These are phyloP conservation scores for Seriola rivoliana DNA, from an alignment of 2,113 vertebrate genomes.

Conservation along the genomic window DNA sequence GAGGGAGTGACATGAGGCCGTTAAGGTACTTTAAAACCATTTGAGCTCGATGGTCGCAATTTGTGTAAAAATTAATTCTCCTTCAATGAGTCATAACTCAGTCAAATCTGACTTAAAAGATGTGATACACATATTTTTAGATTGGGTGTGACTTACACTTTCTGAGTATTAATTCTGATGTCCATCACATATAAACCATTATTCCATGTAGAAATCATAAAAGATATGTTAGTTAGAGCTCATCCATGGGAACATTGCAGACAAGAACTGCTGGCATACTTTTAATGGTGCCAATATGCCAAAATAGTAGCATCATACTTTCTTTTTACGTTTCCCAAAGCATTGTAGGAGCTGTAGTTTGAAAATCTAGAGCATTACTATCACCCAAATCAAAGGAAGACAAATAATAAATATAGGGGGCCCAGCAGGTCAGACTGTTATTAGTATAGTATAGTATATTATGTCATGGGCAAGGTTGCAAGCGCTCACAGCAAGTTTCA, in stretches of 20 bases:
- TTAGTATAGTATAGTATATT: no score
- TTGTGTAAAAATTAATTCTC: background rate
- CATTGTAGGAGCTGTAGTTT: background rate
- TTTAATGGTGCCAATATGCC: background rate
- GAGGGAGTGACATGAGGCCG: background rate
- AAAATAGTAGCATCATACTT: background rate
- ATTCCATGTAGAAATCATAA: background rate
- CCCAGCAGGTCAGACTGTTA: no score
- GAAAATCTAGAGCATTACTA: background rate
- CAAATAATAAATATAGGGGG: no score
- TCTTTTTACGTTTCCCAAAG: background rate
- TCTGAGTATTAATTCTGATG: background rate
- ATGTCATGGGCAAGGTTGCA: no score
- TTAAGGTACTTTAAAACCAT: constrained; percentile 31
- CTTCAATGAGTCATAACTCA: background rate
- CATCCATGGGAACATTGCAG: background rate
- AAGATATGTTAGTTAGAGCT: background rate
- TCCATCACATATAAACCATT: background rate
- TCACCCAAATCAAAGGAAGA: background rate
- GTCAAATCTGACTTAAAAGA: background rate
- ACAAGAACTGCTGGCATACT: background rate
- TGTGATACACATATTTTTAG: background rate
- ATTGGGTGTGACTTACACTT: background rate
- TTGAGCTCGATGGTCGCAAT: background rate
- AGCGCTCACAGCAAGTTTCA: no score